phyloP scores from a whole-genome alignment of 2,113 vertebrate species.

The Platycercus adscitus region DNA sequence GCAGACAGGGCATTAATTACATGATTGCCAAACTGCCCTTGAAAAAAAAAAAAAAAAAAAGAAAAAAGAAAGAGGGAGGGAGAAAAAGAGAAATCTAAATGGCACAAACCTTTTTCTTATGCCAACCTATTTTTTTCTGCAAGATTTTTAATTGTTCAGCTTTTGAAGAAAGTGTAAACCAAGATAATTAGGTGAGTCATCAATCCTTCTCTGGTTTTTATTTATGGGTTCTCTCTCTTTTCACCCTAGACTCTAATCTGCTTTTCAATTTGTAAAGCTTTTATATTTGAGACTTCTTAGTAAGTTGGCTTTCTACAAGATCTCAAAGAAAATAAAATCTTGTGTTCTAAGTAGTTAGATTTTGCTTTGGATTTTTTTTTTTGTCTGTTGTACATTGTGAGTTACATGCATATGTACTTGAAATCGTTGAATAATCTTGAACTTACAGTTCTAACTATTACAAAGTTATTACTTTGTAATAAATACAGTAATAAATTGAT shows the following conservation, averaged over 20 bases:
- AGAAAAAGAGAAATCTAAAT: neutral
- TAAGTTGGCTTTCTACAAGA: neutral
- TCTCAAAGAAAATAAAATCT: neutral
- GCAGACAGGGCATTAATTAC: neutral
- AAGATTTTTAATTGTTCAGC: neutral
- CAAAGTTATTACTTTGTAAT: neutral
- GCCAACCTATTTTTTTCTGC: neutral
- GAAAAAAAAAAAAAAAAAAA: neutral
- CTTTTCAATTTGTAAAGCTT: neutral
- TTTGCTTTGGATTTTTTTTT: neutral
- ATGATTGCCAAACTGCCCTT: neutral
- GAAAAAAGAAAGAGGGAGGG: neutral
- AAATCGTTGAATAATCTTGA: neutral
- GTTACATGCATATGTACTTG: neutral
- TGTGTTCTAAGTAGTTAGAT: neutral
- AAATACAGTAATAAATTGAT: neutral
- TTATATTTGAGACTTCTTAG: neutral
- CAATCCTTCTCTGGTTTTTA: neutral
- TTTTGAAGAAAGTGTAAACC: neutral
- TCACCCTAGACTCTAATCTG: neutral
- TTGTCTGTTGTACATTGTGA: neutral
- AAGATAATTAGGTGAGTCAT: neutral
- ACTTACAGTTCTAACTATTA: neutral
- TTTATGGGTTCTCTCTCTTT: neutral
- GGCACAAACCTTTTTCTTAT: neutral